phyloP scores from a whole-genome alignment of 2,797 vertebrate species.

The Hirundo rustica region DNA sequence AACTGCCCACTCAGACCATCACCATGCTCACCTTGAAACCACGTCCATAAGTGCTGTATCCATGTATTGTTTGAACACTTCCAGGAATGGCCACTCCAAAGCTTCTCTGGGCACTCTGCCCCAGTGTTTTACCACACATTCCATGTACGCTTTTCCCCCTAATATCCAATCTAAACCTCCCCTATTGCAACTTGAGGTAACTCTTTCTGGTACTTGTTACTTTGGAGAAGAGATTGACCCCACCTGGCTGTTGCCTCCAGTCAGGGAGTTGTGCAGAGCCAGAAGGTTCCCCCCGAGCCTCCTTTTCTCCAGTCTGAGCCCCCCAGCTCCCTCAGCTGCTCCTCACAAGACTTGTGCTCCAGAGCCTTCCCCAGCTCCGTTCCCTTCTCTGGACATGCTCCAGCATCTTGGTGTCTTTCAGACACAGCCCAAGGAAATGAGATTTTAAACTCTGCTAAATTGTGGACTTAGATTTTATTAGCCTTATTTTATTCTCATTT shows the following conservation, averaged over 20 bases:
- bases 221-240: accelerated
- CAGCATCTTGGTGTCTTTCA: background rate
- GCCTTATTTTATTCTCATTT: background rate
- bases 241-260: background rate
- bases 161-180: background rate
- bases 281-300: background rate
- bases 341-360: background rate
- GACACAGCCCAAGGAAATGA: background rate
- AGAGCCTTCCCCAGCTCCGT: accelerated
- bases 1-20: background rate
- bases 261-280: background rate
- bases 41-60: no score
- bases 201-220: background rate
- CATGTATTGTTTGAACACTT: background rate
- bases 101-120: background rate
- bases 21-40: background rate
- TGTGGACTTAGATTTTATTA: background rate
- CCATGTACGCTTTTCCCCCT: background rate
- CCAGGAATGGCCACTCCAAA: background rate
- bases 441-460: background rate
- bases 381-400: accelerated
- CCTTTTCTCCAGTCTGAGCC: background rate
- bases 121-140: no score
- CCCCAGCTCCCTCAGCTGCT: background rate
- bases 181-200: background rate